A percentile compares a stretch with the other conserved stretches of the same genome.
phyloP scores from a whole-genome alignment of 2,113 vertebrate species.

The Gulo gulo region DNA sequence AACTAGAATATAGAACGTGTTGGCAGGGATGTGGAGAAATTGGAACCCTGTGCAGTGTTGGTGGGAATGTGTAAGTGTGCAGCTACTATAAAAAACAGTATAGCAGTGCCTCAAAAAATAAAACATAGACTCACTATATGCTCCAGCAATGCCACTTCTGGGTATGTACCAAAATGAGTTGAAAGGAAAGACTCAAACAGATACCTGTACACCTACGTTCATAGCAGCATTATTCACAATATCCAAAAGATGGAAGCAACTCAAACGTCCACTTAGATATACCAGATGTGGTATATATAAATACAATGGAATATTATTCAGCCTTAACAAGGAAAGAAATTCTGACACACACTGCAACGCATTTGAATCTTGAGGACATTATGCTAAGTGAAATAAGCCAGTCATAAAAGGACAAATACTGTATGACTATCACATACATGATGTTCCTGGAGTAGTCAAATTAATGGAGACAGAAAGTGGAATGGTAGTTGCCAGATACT shows the following conservation, averaged over 20 bases:
- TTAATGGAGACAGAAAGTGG: background rate
- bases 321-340: background rate
- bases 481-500: background rate
- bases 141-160: background rate
- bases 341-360: background rate
- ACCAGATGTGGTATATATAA: background rate
- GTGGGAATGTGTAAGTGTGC: background rate
- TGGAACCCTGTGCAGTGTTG: background rate
- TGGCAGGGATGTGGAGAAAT: background rate
- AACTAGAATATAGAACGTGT: background rate
- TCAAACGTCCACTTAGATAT: background rate
- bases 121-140: background rate
- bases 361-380: background rate
- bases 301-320: background rate
- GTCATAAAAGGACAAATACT: background rate
- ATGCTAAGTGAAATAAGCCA: background rate
- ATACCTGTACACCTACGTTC: background rate
- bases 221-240: background rate
- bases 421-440: background rate
- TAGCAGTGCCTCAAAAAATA: background rate
- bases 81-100: background rate
- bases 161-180: background rate
- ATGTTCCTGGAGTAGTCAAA: background rate
- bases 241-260: background rate
- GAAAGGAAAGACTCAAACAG: background rate